Percentiles rank a stretch among this genome's conserved stretches.
Evolutionary conservation across 2,113 vertebrate species (phyloP).

Genomic region (Melanostigma gelatinosum): DNA sequence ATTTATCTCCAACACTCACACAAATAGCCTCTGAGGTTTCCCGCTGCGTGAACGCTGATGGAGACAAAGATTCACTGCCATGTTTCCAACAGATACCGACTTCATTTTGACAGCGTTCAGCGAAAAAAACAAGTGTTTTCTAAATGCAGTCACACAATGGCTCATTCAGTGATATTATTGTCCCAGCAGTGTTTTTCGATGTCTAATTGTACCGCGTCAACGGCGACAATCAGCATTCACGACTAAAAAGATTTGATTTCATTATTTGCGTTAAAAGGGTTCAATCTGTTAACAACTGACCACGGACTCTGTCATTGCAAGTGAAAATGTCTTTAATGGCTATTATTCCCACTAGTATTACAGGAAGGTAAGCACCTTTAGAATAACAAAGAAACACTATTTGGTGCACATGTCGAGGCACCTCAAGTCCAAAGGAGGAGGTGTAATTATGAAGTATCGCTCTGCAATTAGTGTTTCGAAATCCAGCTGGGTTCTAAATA

Average conservation of each 20-base stretch:
- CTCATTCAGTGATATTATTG: neutral
- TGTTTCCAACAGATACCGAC: neutral
- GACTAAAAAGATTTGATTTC: neutral
- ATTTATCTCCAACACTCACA: neutral
- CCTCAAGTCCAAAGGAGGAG: neutral
- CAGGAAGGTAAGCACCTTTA: slow-evolving; percentile 8
- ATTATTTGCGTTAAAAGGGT: neutral
- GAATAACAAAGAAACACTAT: slow-evolving; percentile 23
- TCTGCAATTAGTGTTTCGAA: slow-evolving; percentile 30
- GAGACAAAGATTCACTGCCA: neutral
- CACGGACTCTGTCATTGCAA: slow-evolving; percentile 19
- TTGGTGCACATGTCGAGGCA: neutral
- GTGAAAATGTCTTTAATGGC: neutral
- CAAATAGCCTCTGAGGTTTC: neutral
- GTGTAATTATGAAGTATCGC: slow-evolving; percentile 22
- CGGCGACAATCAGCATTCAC: neutral
- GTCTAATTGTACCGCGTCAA: slow-evolving; percentile 6
- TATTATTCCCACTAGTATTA: neutral
- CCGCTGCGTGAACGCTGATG: neutral
- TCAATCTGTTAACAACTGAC: neutral
- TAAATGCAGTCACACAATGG: slow-evolving; percentile 2
- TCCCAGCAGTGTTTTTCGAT: neutral
- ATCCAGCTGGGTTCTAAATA: slow-evolving; percentile 30
- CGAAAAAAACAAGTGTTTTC: neutral
- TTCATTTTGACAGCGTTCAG: neutral